phyloP scores from a whole-genome alignment of 1,140 invertebrate species.

The Drosophila tsacasi region DNA sequence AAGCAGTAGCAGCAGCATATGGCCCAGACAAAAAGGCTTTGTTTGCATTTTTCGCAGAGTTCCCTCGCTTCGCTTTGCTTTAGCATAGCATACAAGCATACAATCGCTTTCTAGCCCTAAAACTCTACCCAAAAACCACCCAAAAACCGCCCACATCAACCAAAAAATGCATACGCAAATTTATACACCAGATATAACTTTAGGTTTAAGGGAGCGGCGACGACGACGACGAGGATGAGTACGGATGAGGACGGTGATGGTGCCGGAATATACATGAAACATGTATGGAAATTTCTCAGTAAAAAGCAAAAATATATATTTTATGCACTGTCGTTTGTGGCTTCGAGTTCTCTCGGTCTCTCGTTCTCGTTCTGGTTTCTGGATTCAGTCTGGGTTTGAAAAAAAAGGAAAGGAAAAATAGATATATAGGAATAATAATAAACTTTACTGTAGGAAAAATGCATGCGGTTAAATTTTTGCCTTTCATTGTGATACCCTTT shows the following conservation, averaged over 20 bases:
- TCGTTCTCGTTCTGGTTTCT: constrained; percentile 28
- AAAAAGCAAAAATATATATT: constrained; percentile 73
- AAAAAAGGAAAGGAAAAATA: constrained; percentile 11
- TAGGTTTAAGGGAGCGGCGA: constrained; percentile 2
- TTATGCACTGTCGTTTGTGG: constrained; percentile 79
- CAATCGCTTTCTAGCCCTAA: constrained; percentile 41
- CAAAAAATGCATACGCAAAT: constrained; percentile 79
- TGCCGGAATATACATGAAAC: constrained; percentile 48
- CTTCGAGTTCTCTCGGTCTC: constrained; percentile 41
- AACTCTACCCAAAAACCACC: constrained; percentile 2
- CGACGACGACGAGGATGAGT: not conserved
- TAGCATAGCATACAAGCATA: constrained; percentile 66
- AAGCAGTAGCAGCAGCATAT: constrained; percentile 43
- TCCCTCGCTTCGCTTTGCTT: constrained; percentile 37
- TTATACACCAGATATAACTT: constrained; percentile 63
- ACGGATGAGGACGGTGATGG: constrained; percentile 1
- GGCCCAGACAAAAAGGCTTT: constrained; percentile 74
- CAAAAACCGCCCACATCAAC: constrained; percentile 34
- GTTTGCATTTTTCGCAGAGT: constrained; percentile 63
- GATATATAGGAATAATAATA: constrained; percentile 48
- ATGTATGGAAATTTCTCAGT: constrained; percentile 73
- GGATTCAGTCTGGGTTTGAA: not conserved
- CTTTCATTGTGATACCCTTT: constrained; percentile 54
- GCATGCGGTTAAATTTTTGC: constrained; percentile 52
- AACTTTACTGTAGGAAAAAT: constrained; percentile 54